These are phyloP conservation scores for Protomyctophum bolini DNA, from an alignment of 2,113 vertebrate species.

Conservation along the genomic window DNA sequence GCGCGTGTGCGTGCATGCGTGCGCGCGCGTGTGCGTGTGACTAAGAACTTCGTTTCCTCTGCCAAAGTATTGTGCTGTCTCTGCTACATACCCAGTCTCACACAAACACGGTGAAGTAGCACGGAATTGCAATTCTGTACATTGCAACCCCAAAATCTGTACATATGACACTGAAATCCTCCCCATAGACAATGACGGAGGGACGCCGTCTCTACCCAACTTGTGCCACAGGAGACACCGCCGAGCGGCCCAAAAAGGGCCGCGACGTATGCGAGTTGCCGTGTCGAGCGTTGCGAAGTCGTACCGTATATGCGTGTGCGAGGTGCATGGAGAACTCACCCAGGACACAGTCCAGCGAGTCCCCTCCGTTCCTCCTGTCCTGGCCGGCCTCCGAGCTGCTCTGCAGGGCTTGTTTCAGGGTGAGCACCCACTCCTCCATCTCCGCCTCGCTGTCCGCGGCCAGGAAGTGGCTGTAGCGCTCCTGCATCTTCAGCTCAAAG, in stretches of 20 bases:
- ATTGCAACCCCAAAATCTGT: too few relatives aligned
- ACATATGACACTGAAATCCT: too few relatives aligned
- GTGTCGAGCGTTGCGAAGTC: not conserved
- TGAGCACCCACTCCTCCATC: slow-evolving; percentile 96
- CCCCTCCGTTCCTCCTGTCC: slow-evolving; percentile 85
- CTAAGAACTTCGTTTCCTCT: too few relatives aligned
- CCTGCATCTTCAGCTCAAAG: slow-evolving; percentile 95
- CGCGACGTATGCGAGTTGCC: too few relatives aligned
- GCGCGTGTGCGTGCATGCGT: not conserved
- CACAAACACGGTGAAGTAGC: too few relatives aligned
- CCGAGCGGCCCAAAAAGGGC: too few relatives aligned
- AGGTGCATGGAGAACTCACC: slow-evolving; percentile 56
- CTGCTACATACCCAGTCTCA: too few relatives aligned
- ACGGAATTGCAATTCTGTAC: too few relatives aligned
- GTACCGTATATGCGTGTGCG: not conserved
- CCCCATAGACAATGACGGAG: too few relatives aligned
- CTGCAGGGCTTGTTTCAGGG: slow-evolving; percentile 91
- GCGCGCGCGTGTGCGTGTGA: slow-evolving; percentile 2
- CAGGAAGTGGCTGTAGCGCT: slow-evolving; percentile 95
- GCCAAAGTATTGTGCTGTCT: too few relatives aligned
- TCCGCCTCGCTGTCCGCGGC: slow-evolving; percentile 94
- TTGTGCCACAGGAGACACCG: too few relatives aligned
- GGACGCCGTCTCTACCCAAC: too few relatives aligned
- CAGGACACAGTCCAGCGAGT: slow-evolving; percentile 78
- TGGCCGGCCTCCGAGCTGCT: slow-evolving; percentile 83